These are phyloP conservation scores for Hypena proboscidalis DNA, from an alignment of 2,888 invertebrate genomes.

Conservation along the genomic window DNA sequence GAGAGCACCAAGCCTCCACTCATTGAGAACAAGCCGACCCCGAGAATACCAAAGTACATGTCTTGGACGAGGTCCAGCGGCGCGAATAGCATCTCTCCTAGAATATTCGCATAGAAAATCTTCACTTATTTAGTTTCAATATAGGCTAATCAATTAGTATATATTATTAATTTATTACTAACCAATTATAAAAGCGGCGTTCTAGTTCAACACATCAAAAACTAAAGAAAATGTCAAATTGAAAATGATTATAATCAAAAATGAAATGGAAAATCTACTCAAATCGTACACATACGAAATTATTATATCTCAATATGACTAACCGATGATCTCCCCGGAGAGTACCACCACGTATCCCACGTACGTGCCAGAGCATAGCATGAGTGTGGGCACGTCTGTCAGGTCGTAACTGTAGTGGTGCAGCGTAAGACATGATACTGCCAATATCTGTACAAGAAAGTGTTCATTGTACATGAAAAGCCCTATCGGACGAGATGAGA, in stretches of 20 bases:
- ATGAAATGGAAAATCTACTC: no score
- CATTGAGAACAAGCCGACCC: conserved; percentile 63
- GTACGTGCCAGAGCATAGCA: conserved; percentile 78
- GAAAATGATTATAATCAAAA: no score
- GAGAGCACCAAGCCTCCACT: conserved; percentile 67
- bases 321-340: conserved; percentile 77
- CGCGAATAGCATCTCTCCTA: conserved; percentile 77
- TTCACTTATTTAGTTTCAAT: no score
- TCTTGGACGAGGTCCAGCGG: conserved; percentile 79
- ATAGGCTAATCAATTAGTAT: no score
- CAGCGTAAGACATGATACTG: conserved; percentile 68
- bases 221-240: no score
- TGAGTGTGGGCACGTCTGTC: conserved; percentile 73
- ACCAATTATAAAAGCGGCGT: no score
- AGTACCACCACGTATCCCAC: conserved; percentile 74
- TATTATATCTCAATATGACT: no score
- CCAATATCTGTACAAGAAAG: conserved; percentile 66
- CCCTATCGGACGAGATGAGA: no score
- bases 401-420: conserved; percentile 78
- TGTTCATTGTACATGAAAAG: no score
- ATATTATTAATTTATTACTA: no score
- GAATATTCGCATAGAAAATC: conserved; percentile 49
- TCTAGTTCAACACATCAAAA: no score
- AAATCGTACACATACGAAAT: no score
- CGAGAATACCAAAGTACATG: conserved; percentile 74